Base-by-base conservation (phyloP, 1,140 invertebrate genomes). In the Mercenaria mercenaria region DNA sequence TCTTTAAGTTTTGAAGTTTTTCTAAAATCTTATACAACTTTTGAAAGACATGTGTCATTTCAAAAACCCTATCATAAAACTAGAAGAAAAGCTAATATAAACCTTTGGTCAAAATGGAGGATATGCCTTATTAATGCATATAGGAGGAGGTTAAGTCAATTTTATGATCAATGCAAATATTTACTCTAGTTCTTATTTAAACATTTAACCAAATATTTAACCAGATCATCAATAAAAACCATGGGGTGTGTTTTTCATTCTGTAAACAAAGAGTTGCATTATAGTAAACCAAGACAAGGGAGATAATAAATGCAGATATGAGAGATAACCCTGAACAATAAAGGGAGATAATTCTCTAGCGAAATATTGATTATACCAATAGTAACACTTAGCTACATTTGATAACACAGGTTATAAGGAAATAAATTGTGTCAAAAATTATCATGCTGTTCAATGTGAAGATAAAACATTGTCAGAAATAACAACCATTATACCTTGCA, bases 161-260 rank as follows among this genome's bases (percentile, higher is more conserved):
- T 34, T 79, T 59, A 79, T 79, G 76, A 50, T 32, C 29, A 15
- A n/a, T 52, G 50, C 50, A 23, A 79, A 79, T 79, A 79, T 79
- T 79, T 56, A 56, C 76, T 4, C 34, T 2, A 59, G 47, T 56
- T 34, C 26, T 50, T 32, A 52, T 34, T 79, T 39, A 79, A 79
- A 79, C 76, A 79, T 79, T 56, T 79, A 56, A 4, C 13, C 47
- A 79, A 79, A 79, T 79, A 79, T 79, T 79, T 56, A 79, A 72
- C 37, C 37, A 41, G 67, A 37, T 39, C 18, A 72, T 72, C 67
- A 72, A 72, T 72, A 72, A 59, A 72, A 72, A 39, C 37, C 26
- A 64, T 72, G 67, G 67, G 67, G 37, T 18, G 23, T 39, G 67
- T 26, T 72, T 29, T 37, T 10, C 67, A 15, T 10, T 72, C 13